Conservation (phyloP, 1,140 invertebrate species). For the Triops longicaudatus region DNA sequence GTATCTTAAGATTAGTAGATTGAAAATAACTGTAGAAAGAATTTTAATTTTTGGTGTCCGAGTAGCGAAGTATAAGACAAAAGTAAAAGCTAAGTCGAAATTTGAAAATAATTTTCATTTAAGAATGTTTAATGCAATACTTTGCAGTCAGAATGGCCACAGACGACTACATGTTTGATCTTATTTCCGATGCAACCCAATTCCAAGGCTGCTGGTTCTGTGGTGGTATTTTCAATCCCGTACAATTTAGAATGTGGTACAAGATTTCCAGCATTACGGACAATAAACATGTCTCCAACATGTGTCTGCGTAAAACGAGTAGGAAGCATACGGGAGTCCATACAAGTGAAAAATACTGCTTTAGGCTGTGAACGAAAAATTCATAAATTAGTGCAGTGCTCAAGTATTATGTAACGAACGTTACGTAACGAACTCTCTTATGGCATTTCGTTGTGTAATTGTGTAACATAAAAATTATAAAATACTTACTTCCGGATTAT, state of each 20-base stretch:
- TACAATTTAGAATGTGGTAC: conserved; percentile 85
- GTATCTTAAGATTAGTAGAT: too few relatives aligned
- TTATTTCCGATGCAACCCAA: conserved; percentile 87
- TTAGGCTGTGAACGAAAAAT: conserved; percentile 64
- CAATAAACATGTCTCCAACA: conserved; percentile 95
- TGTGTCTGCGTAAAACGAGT: conserved; percentile 89
- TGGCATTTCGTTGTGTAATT: too few relatives aligned
- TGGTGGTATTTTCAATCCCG: conserved; percentile 73
- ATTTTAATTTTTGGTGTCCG: too few relatives aligned
- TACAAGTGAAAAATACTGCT: conserved; percentile 93
- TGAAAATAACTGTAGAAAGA: too few relatives aligned
- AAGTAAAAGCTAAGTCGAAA: conserved; percentile 20
- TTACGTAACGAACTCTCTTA: too few relatives aligned
- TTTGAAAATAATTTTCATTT: not conserved
- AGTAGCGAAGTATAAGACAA: too few relatives aligned
- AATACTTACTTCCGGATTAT: conserved; percentile 70
- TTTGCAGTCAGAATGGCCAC: conserved; percentile 95
- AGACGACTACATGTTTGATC: conserved; percentile 87
- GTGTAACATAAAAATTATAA: not conserved
- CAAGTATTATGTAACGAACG: too few relatives aligned
- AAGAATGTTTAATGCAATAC: conserved; percentile 36
- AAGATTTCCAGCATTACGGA: conserved; percentile 88
- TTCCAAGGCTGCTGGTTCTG: conserved; percentile 89
- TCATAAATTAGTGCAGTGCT: not conserved
- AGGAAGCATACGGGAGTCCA: conserved; percentile 93